A percentile compares a stretch with the other conserved stretches of the same genome.
Evolutionary conservation across 2,797 vertebrate genomes (phyloP).

Genomic region (Delichon dasypus): DNA sequence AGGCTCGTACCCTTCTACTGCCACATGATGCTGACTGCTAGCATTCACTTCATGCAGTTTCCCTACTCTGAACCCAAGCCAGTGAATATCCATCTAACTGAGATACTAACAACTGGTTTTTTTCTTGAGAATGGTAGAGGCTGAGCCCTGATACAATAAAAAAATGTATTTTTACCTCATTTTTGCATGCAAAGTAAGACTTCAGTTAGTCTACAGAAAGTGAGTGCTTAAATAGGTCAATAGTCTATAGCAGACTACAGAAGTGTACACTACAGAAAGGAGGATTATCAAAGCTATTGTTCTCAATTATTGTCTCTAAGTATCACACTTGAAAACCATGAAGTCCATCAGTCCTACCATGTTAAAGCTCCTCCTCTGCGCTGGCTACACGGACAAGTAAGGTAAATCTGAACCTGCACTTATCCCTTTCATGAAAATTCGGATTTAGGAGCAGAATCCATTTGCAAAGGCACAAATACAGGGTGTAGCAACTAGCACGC

Average conservation of each 20-base stretch:
- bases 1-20: neutral
- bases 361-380: neutral
- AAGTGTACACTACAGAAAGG: neutral
- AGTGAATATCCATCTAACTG: neutral
- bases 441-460: neutral
- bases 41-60: neutral
- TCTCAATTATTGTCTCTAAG: neutral
- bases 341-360: neutral
- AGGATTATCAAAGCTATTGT: neutral
- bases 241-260: neutral
- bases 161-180: neutral
- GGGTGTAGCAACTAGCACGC: neutral
- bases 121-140: neutral
- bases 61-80: neutral
- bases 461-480: neutral
- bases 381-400: neutral
- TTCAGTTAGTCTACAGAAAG: conserved; percentile 1
- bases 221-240: neutral
- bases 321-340: neutral
- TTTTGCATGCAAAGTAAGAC: conserved; percentile 37
- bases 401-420: neutral
- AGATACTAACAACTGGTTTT: neutral
- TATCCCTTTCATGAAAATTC: neutral
- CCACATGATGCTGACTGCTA: neutral
- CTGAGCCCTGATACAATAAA: neutral